These are phyloP conservation scores for Siphamia tubifer DNA, from an alignment of 2,113 vertebrate genomes.

Conservation along the genomic window DNA sequence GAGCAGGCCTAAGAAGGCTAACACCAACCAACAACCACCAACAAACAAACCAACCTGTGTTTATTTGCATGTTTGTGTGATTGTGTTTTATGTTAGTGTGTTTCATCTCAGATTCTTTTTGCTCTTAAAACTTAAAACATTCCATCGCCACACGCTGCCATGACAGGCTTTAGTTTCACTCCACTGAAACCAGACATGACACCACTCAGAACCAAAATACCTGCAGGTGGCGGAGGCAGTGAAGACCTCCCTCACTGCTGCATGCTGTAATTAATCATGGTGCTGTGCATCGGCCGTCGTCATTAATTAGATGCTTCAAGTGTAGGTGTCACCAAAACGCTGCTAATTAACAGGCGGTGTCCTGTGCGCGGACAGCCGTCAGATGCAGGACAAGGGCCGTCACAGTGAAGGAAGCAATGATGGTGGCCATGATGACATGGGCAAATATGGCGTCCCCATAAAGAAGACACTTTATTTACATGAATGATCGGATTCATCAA, in stretches of 20 bases:
- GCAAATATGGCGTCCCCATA: neutral
- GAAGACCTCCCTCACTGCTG: too few species aligned
- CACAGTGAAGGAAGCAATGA: neutral
- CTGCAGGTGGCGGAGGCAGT: too few species aligned
- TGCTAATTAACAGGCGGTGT: constrained; percentile 54
- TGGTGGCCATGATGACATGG: constrained; percentile 5
- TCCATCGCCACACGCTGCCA: neutral
- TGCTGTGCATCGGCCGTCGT: neutral
- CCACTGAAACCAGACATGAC: neutral
- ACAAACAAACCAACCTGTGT: too few species aligned
- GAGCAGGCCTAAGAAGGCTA: neutral
- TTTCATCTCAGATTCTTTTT: too few species aligned
- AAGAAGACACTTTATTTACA: constrained; percentile 40
- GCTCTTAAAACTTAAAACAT: too few species aligned
- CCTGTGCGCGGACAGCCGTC: neutral
- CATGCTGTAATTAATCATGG: constrained; percentile 63
- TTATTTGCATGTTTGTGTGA: too few species aligned
- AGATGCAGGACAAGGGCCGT: neutral
- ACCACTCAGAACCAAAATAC: neutral
- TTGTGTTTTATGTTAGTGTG: too few species aligned
- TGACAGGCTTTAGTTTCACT: constrained; percentile 9
- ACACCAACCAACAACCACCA: too few species aligned
- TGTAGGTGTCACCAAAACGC: constrained; percentile 12
- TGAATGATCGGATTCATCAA: constrained; percentile 42
- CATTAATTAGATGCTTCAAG: constrained; percentile 52